Evolutionary conservation across 64 coral and sea anemone species (phyloP), one percentile per base, ranked within the genome.

Genomic region (Montipora cactus): DNA sequence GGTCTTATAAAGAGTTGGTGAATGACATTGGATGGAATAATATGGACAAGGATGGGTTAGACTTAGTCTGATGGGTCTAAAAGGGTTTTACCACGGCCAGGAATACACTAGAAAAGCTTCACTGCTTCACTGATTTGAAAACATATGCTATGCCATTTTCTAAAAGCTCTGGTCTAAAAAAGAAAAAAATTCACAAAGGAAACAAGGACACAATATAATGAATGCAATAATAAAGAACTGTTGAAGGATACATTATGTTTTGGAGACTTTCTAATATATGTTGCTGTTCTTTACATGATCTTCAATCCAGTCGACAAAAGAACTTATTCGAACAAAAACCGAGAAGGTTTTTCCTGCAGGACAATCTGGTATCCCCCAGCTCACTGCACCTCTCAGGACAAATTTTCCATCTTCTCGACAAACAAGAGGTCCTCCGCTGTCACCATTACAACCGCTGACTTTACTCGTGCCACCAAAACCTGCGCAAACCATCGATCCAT

Each of bases 371-470:
- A 91, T 85, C 2, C 94, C 94, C 94, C 94, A 95, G 50, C 94
- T 95, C 15, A 91, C 89, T 8, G 89, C 94, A 1, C 94, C 94
- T 76, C 90, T 90, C 5, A 95, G 20, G 18, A 95, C 89, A 91
- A 57, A 83, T 87, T 47, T 88, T 11, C 92, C 62, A 51, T 79
- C 49, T 46, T 95, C 78, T 22, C 48, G 69, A 45, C 96, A 97
- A 4, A 84, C 83, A 3, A 97, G 86, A 3, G 96, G 96, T 1
- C 96, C 96, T 5, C 96, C 96, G 58, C 96, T 97, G 20, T 97
- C 96, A 47, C 96, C 96, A 44, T 97, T 95, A 47, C 96, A 97
- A 1, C 96, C 96, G 47, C 89, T 95, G 4, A 92, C 58, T 62
- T 50, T 64, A n/a, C 21, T 76, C 19, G 44, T 72, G n/a, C 85